phyloP scores from a whole-genome alignment of 1,140 invertebrate genomes.

The Drosophila rhopaloa region DNA sequence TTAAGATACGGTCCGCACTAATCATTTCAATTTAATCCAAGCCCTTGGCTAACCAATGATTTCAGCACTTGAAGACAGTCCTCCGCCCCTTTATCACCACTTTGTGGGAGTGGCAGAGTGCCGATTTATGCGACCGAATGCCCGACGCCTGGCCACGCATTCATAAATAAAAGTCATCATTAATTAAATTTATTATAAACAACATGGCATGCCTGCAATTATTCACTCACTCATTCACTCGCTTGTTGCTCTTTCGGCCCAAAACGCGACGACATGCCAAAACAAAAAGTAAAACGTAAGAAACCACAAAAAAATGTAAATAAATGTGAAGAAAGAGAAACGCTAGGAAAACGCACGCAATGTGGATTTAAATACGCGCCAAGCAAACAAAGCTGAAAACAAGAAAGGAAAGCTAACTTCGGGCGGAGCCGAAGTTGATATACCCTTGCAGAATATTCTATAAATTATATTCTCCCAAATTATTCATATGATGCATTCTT shows the following conservation, averaged over 20 bases:
- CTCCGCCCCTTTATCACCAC: slow-evolving; percentile 7
- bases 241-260: slow-evolving; percentile 25
- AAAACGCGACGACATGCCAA: slow-evolving; percentile 56
- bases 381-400: slow-evolving; percentile 19
- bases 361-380: slow-evolving; percentile 8
- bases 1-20: slow-evolving; percentile 8
- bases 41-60: slow-evolving; percentile 1
- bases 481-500: too few species aligned
- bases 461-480: too few species aligned
- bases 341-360: slow-evolving; percentile 68
- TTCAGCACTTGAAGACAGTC: slow-evolving; percentile 8
- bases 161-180: slow-evolving; percentile 83
- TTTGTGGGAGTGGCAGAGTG: slow-evolving; percentile 53
- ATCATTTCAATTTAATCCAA: slow-evolving; percentile 19
- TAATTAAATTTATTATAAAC: slow-evolving; percentile 82
- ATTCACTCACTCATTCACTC: slow-evolving; percentile 72
- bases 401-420: neutral
- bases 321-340: slow-evolving; percentile 27
- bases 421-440: too few species aligned
- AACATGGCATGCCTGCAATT: slow-evolving; percentile 78
- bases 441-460: too few species aligned
- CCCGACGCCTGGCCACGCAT: slow-evolving; percentile 63
- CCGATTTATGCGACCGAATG: slow-evolving; percentile 68
- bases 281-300: slow-evolving; percentile 28
- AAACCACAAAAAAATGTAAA: slow-evolving; percentile 16